Evolutionary conservation across 1,140 invertebrate species (phyloP).

Genomic region (Zaprionus davidi): DNA sequence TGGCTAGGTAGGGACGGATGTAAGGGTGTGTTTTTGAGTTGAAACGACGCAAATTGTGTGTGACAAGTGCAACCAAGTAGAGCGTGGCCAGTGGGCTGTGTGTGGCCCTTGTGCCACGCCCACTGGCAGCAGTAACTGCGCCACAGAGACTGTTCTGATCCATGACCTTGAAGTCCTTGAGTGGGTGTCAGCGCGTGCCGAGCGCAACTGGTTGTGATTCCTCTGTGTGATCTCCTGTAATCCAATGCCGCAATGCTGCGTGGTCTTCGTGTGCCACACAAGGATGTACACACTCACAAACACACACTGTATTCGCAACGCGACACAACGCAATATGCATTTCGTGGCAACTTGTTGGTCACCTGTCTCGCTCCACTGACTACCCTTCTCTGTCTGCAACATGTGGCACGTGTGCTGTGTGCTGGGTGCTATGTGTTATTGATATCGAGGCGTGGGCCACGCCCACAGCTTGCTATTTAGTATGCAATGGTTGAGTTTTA

Average conservation of each 20-base stretch:
- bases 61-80: slow-evolving; percentile 62
- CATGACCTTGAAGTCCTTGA: slow-evolving; percentile 23
- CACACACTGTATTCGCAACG: too few relatives aligned
- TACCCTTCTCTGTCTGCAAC: neutral
- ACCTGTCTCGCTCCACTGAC: neutral
- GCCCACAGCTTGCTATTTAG: slow-evolving; percentile 43
- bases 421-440: too few relatives aligned
- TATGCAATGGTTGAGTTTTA: slow-evolving; percentile 55
- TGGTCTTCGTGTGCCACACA: neutral
- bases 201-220: slow-evolving; percentile 1
- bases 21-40: neutral
- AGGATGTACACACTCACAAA: slow-evolving; percentile 1
- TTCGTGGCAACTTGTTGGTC: slow-evolving; percentile 24
- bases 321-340: neutral
- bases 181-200: slow-evolving; percentile 4
- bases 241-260: slow-evolving; percentile 24
- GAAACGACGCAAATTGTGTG: slow-evolving; percentile 47
- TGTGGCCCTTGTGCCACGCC: slow-evolving; percentile 25
- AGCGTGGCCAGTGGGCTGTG: slow-evolving; percentile 55
- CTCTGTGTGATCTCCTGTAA: slow-evolving; percentile 35
- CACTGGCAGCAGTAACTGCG: slow-evolving; percentile 14
- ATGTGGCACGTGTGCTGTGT: slow-evolving; percentile 14
- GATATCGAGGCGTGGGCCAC: slow-evolving; percentile 19
- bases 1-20: too few relatives aligned
- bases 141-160: slow-evolving; percentile 9